A percentile compares a stretch with the other conserved stretches of the same genome.
These are phyloP conservation scores for Thripadectes ignobilis DNA, from an alignment of 2,797 vertebrate genomes.

Conservation along the genomic window DNA sequence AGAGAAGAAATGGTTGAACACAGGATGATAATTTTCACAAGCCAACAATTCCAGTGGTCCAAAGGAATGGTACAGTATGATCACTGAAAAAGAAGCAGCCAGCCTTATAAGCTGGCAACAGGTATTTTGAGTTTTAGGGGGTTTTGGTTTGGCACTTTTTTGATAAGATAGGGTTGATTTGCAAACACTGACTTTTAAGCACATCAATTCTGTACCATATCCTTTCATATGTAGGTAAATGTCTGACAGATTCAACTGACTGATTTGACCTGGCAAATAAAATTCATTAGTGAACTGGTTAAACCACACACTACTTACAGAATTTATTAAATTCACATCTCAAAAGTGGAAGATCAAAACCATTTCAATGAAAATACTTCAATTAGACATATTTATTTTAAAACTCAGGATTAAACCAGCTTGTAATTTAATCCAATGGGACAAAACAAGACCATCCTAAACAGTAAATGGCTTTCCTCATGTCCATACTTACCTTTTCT, in stretches of 20 bases:
- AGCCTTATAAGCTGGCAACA: neutral
- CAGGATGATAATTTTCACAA: neutral
- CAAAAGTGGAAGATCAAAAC: neutral
- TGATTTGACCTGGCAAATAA: neutral
- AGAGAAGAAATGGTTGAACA: neutral
- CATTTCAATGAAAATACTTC: neutral
- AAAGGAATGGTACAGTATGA: neutral
- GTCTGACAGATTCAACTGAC: neutral
- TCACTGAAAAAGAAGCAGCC: neutral
- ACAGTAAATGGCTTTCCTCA: neutral
- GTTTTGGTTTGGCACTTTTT: neutral
- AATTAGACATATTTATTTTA: neutral
- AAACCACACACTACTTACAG: neutral
- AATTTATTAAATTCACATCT: neutral
- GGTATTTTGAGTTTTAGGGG: neutral
- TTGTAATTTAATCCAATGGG: neutral
- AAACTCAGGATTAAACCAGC: neutral
- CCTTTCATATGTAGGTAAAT: neutral
- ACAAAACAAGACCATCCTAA: neutral
- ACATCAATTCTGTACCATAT: neutral
- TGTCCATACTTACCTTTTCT: constrained; percentile 80
- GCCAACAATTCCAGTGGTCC: neutral
- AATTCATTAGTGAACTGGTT: neutral
- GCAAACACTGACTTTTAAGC: neutral
- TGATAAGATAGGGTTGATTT: neutral